These are phyloP conservation scores for Orchesella flavescens DNA, from an alignment of 2,888 invertebrate genomes.

Conservation along the genomic window DNA sequence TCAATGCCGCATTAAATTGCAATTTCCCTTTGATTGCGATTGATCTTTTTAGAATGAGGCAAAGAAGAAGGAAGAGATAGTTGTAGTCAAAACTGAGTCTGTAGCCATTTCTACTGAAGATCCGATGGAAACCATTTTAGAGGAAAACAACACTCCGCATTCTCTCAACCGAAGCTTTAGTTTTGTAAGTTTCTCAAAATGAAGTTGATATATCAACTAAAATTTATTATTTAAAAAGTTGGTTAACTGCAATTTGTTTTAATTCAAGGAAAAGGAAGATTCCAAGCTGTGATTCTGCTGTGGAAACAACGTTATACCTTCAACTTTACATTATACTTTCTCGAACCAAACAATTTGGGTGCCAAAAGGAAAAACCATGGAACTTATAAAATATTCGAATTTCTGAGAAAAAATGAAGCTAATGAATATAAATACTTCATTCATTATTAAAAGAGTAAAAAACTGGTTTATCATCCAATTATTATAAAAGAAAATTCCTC, in stretches of 20 bases:
- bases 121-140: slow-evolving; percentile 73
- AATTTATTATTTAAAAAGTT: no score
- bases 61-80: slow-evolving; percentile 68
- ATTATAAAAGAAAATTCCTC: neutral
- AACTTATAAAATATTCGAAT: slow-evolving; percentile 18
- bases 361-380: slow-evolving; percentile 22
- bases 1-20: neutral
- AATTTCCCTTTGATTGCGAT: neutral
- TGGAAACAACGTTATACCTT: neutral
- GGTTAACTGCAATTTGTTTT: no score
- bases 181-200: slow-evolving; percentile 71
- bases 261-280: slow-evolving; percentile 71
- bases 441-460: no score
- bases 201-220: no score
- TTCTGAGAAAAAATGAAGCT: no score
- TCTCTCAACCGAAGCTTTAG: slow-evolving; percentile 73
- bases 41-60: slow-evolving; percentile 67
- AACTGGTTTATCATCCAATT: neutral
- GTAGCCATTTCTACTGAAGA: slow-evolving; percentile 72
- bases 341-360: slow-evolving; percentile 21
- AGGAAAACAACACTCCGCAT: slow-evolving; percentile 73
- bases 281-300: slow-evolving; percentile 71
- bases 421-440: no score
- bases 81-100: slow-evolving; percentile 70
- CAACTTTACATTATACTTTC: slow-evolving; percentile 3